A percentile compares a stretch with the other conserved stretches of the same genome.
phyloP scores from a whole-genome alignment of 2,113 vertebrate genomes.

The Litocranius walleri region DNA sequence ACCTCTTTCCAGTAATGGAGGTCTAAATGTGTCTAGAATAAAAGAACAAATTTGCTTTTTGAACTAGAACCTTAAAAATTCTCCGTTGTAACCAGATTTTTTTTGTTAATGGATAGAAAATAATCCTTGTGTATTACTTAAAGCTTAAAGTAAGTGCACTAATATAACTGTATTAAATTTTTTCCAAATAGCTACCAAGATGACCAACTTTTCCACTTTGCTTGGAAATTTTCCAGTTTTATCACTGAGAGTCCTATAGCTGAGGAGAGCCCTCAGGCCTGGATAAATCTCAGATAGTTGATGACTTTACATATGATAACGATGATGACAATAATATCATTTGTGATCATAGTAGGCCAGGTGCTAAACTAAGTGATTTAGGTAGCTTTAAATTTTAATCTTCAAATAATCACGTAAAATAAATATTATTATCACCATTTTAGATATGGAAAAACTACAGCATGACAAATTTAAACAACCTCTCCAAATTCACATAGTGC shows the following conservation, averaged over 20 bases:
- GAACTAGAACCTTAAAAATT: conserved; percentile 8
- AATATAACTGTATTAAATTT: background rate
- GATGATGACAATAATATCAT: background rate
- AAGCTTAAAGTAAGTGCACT: background rate
- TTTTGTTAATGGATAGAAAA: background rate
- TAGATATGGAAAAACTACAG: background rate
- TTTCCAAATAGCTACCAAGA: background rate
- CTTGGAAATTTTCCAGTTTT: background rate
- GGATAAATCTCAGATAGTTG: background rate
- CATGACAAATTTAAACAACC: background rate
- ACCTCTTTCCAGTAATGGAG: background rate
- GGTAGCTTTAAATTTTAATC: background rate
- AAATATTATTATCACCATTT: background rate
- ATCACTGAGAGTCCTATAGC: background rate
- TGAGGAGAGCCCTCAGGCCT: background rate
- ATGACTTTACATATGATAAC: background rate
- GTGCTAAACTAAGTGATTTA: background rate
- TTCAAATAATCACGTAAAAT: background rate
- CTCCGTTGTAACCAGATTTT: background rate
- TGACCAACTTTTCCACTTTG: background rate
- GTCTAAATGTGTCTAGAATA: background rate
- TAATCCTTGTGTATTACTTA: background rate
- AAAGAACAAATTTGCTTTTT: background rate
- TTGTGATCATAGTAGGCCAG: background rate
- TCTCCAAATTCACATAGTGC: background rate